These are phyloP conservation scores for Epistrophella euchroma DNA, from an alignment of 2,888 invertebrate genomes.

Conservation along the genomic window DNA sequence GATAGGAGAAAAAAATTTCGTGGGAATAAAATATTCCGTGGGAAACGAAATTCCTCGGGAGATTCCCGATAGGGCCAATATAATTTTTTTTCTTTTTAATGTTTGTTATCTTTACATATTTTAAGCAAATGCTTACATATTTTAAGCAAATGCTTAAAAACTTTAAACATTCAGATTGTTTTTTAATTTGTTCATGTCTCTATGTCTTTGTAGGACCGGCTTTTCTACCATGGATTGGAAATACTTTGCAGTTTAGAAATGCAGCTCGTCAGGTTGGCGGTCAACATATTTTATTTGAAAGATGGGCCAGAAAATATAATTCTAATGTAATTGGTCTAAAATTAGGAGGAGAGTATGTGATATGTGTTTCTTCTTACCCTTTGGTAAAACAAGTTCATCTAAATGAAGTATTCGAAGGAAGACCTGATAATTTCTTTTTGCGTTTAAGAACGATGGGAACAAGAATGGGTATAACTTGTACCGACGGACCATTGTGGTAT, in stretches of 20 bases:
- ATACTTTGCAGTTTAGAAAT: slow-evolving; percentile 80
- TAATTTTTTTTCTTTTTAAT: too few species aligned
- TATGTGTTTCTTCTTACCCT: slow-evolving; percentile 85
- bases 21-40: too few species aligned
- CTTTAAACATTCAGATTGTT: too few species aligned
- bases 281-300: slow-evolving; percentile 85
- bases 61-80: too few species aligned
- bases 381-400: slow-evolving; percentile 85
- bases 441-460: slow-evolving; percentile 87
- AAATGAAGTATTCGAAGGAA: slow-evolving; percentile 86
- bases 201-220: slow-evolving; percentile 79
- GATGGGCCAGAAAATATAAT: slow-evolving; percentile 84
- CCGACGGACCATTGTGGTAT: slow-evolving; percentile 86
- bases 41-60: too few species aligned
- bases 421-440: slow-evolving; percentile 88
- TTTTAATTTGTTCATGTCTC: too few species aligned
- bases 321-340: slow-evolving; percentile 86
- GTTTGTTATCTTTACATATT: too few species aligned
- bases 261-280: slow-evolving; percentile 83
- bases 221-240: slow-evolving; percentile 82
- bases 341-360: slow-evolving; percentile 85
- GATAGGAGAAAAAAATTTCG: too few species aligned
- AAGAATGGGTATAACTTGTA: slow-evolving; percentile 85
- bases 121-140: too few species aligned
- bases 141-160: too few species aligned